Evolutionary conservation across 2,888 invertebrate genomes (phyloP), one percentile per base, ranked within the genome.

Genomic region (Hemaris fuciformis): DNA sequence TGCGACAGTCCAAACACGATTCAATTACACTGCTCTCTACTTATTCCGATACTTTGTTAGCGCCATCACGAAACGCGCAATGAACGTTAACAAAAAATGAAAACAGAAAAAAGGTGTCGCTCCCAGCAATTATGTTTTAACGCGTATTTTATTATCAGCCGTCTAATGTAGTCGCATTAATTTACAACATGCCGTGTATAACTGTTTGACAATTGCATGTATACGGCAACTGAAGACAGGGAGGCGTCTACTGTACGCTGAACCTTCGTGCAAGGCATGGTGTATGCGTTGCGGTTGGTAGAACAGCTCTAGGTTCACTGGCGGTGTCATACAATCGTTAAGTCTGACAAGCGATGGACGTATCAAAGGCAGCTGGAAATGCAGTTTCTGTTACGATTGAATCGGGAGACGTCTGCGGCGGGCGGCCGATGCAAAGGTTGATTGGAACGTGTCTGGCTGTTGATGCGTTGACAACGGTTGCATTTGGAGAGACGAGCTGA

Each of bases 331-430:
- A 87, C 88, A 90, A 88, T 90, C 88, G 87, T 87, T 84, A 80
- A 83, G 88, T 89, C 87, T 89, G 91, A 91, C 91, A 91, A 88
- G 81, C 88, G 91, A 90, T 88, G 91, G 91, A 91, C 89, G 88
- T 87, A 89, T 91, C 90, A 91, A 91, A 91, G 91, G 85, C 84
- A 85, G 84, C 87, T 87, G 87, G 83, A 87, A 87, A 88, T 88
- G 89, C 91, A 90, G 89, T 89, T 87, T 89, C 89, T 87, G 87
- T 86, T 87, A 80, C 84, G 88, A 91, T 91, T 90, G 88, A 88
- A 90, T 90, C 87, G 85, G 83, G 81, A 79, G 87, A 88, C 86
- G 90, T 88, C 87, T 88, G 89, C 87, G 89, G 88, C 87, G 76
- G 79, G 83, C 80, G 75, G 85, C 80, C 84, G 83, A 83, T 82